Evolutionary conservation across 2,113 vertebrate genomes (phyloP), one percentile per base, ranked within the genome.

Genomic region (Thalassarche chlororhynchos): DNA sequence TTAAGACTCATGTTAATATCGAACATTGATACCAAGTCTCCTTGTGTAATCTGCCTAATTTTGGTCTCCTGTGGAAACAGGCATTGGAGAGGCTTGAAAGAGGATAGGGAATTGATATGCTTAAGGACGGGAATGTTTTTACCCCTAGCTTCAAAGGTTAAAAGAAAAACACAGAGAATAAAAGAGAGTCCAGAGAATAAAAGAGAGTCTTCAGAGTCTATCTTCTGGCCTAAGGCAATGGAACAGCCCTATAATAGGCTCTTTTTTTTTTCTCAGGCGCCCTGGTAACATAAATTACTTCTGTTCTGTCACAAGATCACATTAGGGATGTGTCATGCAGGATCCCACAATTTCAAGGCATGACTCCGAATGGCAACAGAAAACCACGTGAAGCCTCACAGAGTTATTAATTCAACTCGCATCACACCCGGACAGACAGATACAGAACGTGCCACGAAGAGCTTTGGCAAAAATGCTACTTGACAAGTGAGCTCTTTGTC

Each of bases 181-280:
- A 97, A 97, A 80, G 74, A 94, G 42, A 94, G 62, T 85, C 84
- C 10, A 89, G 60, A 86, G 86, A 89, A 96, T 91, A 91, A 97
- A 97, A 80, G 74, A 94, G 42, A 94, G 62, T 85, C 84, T 95
- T 97, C 94, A 91, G 95, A 87, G 58, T 61, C 65, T 93, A 40
- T 94, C 84, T 97, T 89, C 91, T 77, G 66, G 94, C 95, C 94
- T 94, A 83, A 85, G 96, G 94, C 94, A 91, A 87, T 62, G 49
- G 78, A 95, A 91, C 75, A 95, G 89, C 70, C 62, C 54, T 83
- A 69, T 93, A 94, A 95, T 34, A 89, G 89, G 68, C 49, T 84
- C 12, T 64, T 85, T 91, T 82, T 82, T 55, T 52, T 47, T 83
- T 21, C 69, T 94, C 32, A 82, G 49, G 62, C 78, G 91, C 58